Conservation (phyloP, 2,797 vertebrate species). For the Ciconia nigra region DNA sequence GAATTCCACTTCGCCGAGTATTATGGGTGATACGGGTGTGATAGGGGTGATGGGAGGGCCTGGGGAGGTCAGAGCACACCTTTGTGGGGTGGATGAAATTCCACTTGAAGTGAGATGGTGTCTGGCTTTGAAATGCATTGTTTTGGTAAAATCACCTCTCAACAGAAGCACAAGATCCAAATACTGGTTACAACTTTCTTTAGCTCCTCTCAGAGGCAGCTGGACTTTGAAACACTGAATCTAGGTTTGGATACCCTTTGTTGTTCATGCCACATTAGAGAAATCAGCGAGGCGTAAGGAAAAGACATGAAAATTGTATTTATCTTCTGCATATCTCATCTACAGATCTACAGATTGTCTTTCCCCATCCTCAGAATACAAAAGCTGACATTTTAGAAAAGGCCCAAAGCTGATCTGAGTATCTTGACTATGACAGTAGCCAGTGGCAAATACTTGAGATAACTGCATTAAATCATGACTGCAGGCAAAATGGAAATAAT, state of each 20-base stretch:
- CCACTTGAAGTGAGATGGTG: background rate
- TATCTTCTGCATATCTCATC: conserved; percentile 6
- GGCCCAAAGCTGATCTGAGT: background rate
- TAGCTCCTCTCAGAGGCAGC: background rate
- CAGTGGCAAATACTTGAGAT: conserved; percentile 54
- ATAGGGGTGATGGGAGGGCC: background rate
- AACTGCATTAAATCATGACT: conserved; percentile 30
- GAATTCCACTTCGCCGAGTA: rapidly evolving
- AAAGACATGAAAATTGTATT: conserved; percentile 25
- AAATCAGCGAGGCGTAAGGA: background rate
- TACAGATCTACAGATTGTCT: background rate
- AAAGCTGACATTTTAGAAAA: conserved; percentile 40
- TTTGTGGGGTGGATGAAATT: background rate
- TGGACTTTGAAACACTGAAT: background rate
- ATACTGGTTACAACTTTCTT: background rate
- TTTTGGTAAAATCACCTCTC: background rate
- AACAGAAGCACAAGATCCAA: background rate
- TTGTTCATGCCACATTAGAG: background rate
- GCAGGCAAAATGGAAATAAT: background rate
- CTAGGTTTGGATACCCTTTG: background rate
- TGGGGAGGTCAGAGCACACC: background rate
- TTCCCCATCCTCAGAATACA: background rate
- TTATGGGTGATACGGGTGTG: background rate
- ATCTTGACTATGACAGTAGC: conserved; percentile 40
- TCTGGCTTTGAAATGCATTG: background rate